Conservation (phyloP, 2,113 vertebrate species). For the Acanthisitta chloris region DNA sequence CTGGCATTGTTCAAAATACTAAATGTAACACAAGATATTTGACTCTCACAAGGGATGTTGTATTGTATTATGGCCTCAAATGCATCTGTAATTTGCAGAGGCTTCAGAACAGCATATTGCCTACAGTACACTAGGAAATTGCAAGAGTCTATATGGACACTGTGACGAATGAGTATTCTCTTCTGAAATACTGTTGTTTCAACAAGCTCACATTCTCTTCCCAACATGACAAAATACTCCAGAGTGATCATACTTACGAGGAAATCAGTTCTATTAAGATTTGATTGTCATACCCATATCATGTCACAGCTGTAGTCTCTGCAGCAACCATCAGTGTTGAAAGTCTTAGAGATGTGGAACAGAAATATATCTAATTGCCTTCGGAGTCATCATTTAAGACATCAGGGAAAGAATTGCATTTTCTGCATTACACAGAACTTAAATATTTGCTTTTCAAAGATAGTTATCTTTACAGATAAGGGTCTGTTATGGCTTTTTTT, state of each 20-base stretch:
- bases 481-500: rapidly evolving
- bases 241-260: background rate
- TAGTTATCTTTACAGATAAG: background rate
- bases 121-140: background rate
- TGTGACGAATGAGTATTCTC: background rate
- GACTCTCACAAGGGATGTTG: background rate
- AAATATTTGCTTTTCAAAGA: background rate
- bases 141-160: background rate
- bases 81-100: background rate
- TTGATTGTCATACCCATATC: background rate
- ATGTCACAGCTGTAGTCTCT: background rate
- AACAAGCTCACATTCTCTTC: background rate
- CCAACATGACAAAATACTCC: background rate
- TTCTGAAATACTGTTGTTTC: background rate
- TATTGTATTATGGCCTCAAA: background rate
- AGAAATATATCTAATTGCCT: background rate
- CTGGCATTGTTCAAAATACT: background rate
- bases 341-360: background rate
- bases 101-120: background rate
- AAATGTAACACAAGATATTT: background rate
- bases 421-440: background rate
- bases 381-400: background rate
- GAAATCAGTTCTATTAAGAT: background rate
- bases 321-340: background rate
- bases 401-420: background rate